Base-by-base conservation (phyloP, 2,113 vertebrate genomes). In the Loxodonta africana region DNA sequence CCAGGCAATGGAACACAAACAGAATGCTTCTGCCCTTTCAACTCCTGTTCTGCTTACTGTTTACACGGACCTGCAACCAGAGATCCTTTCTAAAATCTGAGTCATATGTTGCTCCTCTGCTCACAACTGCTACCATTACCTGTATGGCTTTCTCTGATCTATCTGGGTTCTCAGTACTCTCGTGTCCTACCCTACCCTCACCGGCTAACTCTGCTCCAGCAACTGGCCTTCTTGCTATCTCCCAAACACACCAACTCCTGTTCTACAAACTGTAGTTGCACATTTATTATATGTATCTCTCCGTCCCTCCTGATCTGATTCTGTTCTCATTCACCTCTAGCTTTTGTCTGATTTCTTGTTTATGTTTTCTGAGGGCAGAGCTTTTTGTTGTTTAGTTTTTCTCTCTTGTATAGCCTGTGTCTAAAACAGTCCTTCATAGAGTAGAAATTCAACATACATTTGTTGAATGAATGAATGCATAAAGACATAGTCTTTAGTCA, bases 371-470 rank as follows among this genome's bases (percentile, higher is more conserved):
- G n/a, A 63, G 20, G 87, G 2, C 30, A 86, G 74, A 69, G 7
- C 6, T 74, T 96, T 77, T 48, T 28, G 6, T 33, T 46, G 46
- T 69, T 96, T 95, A 11, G n/a, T 44, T 76, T 92, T 83, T n/a
- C 71, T 81, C 28, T 91, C 60, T 90, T 88, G 41, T 83, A 90
- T 81, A 46, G 18, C 21, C 26, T 80, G 33, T 30, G 21, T 78
- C 41, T 95, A 37, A 65, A 86, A 69, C 3, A 82, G 63, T 81
- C 48, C 8, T 90, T 83, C 53, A 7, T 9, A 85, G 0, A 89
- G 44, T 62, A 69, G 62, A 86, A 53, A 67, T 95, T 77, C 62
- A 93, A 51, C 83, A 82, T 41, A 73, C 57, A 83, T 26, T 78
- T 85, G 18, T 84, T 80, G 41, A 69, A 71, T 89, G 28, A 77